Conservation (phyloP, 2,113 vertebrate species). For the Anser cygnoides region DNA sequence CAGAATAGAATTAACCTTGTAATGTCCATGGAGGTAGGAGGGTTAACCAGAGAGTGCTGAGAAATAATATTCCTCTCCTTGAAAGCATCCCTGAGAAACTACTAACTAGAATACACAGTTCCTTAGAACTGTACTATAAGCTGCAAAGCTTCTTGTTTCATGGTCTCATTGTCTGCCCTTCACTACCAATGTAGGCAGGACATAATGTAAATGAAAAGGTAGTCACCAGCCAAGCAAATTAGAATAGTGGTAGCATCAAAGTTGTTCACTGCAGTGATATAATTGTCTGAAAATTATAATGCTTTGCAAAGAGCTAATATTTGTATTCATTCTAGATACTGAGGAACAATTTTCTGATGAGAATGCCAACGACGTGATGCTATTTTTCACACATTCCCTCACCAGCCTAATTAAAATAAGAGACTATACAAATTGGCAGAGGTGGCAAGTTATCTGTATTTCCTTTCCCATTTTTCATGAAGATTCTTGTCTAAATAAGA, state of each 20-base stretch:
- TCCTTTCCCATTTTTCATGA: not conserved
- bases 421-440: not conserved
- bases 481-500: not conserved
- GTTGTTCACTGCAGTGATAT: not conserved
- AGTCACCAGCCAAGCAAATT: not conserved
- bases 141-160: not conserved
- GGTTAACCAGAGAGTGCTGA: not conserved
- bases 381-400: not conserved
- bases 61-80: not conserved
- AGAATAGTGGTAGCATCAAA: not conserved
- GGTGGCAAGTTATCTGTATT: not conserved
- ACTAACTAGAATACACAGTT: not conserved
- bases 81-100: not conserved
- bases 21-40: not conserved
- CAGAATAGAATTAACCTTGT: not conserved
- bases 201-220: not conserved
- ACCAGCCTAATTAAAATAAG: not conserved
- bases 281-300: conserved; percentile 27
- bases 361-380: not conserved
- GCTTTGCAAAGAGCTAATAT: conserved; percentile 9
- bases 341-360: conserved; percentile 1
- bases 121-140: not conserved
- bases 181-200: not conserved
- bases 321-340: not conserved
- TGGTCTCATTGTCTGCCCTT: not conserved